Percentiles rank a stretch among this genome's conserved stretches.
Evolutionary conservation across 2,113 vertebrate species (phyloP).

Genomic region (Phyllostomus discolor): DNA sequence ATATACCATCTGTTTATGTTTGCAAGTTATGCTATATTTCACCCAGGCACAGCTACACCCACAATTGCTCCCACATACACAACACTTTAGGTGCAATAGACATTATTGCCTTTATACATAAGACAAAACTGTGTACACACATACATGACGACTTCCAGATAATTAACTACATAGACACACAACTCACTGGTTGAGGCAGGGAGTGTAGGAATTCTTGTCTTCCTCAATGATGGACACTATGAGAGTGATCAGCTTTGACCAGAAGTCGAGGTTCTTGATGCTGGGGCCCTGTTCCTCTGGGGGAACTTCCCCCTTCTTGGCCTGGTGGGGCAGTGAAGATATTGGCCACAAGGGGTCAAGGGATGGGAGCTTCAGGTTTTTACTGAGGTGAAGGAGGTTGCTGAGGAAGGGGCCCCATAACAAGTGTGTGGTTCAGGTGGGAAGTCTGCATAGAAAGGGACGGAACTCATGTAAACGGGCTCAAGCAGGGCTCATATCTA

Average conservation of each 20-base stretch:
- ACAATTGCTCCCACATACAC: neutral
- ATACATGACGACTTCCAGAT: fast-evolving
- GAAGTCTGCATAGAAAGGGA: neutral
- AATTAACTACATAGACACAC: neutral
- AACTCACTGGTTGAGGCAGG: constrained; percentile 97
- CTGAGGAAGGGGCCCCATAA: neutral
- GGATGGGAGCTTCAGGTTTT: neutral
- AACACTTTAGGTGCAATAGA: neutral
- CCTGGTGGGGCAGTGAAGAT: constrained; percentile 74
- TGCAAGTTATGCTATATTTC: neutral
- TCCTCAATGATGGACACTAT: constrained; percentile 99
- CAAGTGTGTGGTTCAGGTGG: neutral
- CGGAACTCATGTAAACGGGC: neutral
- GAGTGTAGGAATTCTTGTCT: constrained; percentile 98
- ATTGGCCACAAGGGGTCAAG: neutral
- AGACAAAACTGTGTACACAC: neutral
- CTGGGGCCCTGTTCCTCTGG: constrained; percentile 97
- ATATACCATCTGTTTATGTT: neutral
- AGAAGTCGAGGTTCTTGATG: constrained; percentile 99
- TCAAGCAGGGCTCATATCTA: neutral
- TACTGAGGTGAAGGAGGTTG: neutral
- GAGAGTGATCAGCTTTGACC: constrained; percentile 99
- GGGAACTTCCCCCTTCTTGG: constrained; percentile 93
- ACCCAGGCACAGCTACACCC: neutral
- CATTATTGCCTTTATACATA: neutral